Base-by-base conservation (phyloP, 1,140 invertebrate species). In the Nasonia vitripennis region DNA sequence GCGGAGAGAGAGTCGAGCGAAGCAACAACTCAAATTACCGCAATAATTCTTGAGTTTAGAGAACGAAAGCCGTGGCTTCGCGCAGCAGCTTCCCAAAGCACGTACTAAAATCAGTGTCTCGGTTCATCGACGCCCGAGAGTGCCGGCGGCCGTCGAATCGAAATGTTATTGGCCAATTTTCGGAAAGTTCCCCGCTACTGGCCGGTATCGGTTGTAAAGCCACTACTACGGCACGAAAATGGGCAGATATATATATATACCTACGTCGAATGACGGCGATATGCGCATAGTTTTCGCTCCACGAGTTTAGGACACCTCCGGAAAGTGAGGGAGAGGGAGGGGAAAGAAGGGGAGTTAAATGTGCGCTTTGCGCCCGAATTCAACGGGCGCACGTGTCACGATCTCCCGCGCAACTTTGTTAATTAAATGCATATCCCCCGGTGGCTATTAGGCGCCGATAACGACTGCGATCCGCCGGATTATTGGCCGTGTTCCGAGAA, bases 341-440 rank as follows among this genome's bases (percentile, higher is more conserved):
- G 48, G 37, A 5, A 2, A 55, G 51, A 55, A 5, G 75, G 86
- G 74, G 48, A 23, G 62, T 74, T 71, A 78, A 88, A 88, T 71
- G 83, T 71, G 83, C 77, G 31, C 84, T 87, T 37, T 84, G 74
- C 70, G 81, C 73, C 87, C 11, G 23, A 87, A 86, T 45, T 84
- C 79, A 70, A 88, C 68, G 79, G 81, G 83, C 75, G 70, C 48
- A 74, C 75, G 73, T 45, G 77, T 85, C 78, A 85, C 83, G 83
- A 74, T 84, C 55, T 81, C n/a, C n/a, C 73, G 17, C 48, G 71
- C 82, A 86, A 86, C 77, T 88, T 87, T 31, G 80, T 79, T 81
- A 77, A 86, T 86, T 82, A 70, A 81, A 70, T 78, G 71, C 78
- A 70, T 70, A 51, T 83, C 78, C 77, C 51, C 70, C 51, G 6